phyloP scores from a whole-genome alignment of 2,113 vertebrate species.

The Beaufortia kweichowensis region DNA sequence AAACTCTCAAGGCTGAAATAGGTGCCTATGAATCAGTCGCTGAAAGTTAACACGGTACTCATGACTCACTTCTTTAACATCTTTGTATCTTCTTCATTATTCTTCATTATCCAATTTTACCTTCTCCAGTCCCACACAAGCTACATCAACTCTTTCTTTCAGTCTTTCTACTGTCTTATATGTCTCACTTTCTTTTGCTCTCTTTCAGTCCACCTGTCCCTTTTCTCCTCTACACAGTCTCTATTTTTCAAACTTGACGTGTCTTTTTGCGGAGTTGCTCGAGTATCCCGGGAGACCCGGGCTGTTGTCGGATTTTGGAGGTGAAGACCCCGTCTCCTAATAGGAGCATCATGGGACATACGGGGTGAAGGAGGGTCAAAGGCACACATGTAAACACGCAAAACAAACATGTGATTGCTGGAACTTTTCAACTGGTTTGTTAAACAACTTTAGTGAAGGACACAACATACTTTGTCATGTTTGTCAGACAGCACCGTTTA shows the following conservation, averaged over 20 bases:
- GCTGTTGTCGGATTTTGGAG: slow-evolving; percentile 37
- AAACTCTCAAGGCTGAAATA: slow-evolving; percentile 33
- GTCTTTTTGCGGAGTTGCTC: not conserved
- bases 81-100: not conserved
- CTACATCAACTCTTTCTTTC: slow-evolving; percentile 4
- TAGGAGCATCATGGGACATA: slow-evolving; percentile 34
- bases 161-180: slow-evolving; percentile 6
- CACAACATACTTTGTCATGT: no score
- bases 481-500: no score
- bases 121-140: not conserved
- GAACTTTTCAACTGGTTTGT: slow-evolving; percentile 11
- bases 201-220: slow-evolving; percentile 5
- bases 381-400: slow-evolving; percentile 14
- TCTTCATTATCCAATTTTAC: slow-evolving; percentile 15
- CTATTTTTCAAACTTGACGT: slow-evolving; percentile 20
- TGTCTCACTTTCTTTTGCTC: slow-evolving; percentile 12
- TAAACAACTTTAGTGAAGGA: no score
- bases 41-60: slow-evolving; percentile 7
- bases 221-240: slow-evolving; percentile 6
- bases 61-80: slow-evolving; percentile 19
- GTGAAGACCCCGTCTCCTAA: slow-evolving; percentile 34
- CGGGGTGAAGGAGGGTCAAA: slow-evolving; percentile 52
- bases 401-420: not conserved
- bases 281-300: slow-evolving; percentile 7
- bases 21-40: slow-evolving; percentile 51